Base-by-base conservation (phyloP, 2,888 invertebrate species). In the Adela reaumurella region DNA sequence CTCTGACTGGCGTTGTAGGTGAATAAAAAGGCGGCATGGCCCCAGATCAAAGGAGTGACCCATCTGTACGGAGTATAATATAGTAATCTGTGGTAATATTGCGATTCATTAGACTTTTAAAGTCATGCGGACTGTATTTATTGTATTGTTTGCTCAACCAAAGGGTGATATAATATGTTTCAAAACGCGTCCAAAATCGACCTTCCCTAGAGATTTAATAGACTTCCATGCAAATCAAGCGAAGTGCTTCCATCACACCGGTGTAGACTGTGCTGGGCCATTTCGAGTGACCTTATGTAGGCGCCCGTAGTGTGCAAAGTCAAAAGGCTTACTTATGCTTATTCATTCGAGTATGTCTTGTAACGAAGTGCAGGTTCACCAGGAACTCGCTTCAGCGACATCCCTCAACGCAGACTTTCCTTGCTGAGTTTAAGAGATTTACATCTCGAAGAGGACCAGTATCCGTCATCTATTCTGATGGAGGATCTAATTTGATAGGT, bases 201-300 rank as follows among this genome's bases (percentile, higher is more conserved):
- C 35, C 1, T 24, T 17, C 16, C 50, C 49, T 2, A 47, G 45
- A 5, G 44, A 45, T 18, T 19, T 50, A 1, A 50, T 49, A 2
- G 8, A 28, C 3, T 20, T 14, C 11, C 41, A 49, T 11, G 50
- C 50, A 5, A 16, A 10, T 16, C 17, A 50, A 50, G 47, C 19
- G 1, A 52, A 49, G 20, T 17, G 43, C 16, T 52, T 52, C 44
- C 10, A 2, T n/a, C 19, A 45, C 16, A 19, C 28, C 3, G 52
- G 18, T n/a, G 52, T 52, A 2, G 52, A 52, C 19, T 51, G 46
- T 46, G 52, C 44, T 2, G 53, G 53, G 8, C 53, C 53, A 3
- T 50, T 50, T 19, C 28, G n/a, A 3, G 19, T 49, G 5, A 46
- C 46, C 3, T 35, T 16, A n/a, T 18, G 14, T 10, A 35, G 46